A percentile compares a stretch with the other conserved stretches of the same genome.
phyloP scores from a whole-genome alignment of 1,140 invertebrate genomes.

The Tachypleus tridentatus region DNA sequence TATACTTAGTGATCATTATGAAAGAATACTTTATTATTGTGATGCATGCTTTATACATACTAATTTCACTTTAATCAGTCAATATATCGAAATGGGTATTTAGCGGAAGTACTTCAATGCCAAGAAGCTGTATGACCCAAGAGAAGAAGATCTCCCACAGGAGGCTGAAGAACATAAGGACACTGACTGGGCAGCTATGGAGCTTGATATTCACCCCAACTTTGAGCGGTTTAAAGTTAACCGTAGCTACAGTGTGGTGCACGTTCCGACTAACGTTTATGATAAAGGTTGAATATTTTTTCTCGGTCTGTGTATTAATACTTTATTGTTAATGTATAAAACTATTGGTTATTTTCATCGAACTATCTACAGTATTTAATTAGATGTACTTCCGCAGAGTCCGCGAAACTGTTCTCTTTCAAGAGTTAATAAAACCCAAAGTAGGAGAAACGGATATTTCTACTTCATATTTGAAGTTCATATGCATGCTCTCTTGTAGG shows the following conservation, averaged over 20 bases:
- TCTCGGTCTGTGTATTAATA: too few relatives aligned
- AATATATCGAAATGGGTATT: neutral
- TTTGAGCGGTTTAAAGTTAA: constrained; percentile 69
- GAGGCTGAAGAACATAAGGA: neutral
- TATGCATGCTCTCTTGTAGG: too few relatives aligned
- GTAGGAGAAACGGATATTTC: too few relatives aligned
- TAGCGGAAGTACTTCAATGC: constrained; percentile 14
- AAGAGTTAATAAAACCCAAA: too few relatives aligned
- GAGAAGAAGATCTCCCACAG: neutral
- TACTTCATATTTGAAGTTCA: too few relatives aligned
- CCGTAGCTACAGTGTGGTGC: constrained; percentile 66
- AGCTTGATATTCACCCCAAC: constrained; percentile 54
- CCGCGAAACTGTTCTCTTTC: too few relatives aligned
- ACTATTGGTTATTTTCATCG: too few relatives aligned
- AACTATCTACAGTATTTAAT: too few relatives aligned
- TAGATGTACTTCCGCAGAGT: too few relatives aligned
- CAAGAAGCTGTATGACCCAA: constrained; percentile 6
- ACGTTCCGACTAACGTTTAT: constrained; percentile 86
- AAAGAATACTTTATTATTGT: neutral
- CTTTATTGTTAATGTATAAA: too few relatives aligned
- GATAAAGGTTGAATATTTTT: constrained; percentile 51
- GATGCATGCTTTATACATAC: neutral
- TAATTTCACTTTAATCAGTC: neutral
- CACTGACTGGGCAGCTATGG: constrained; percentile 29
- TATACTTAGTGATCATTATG: neutral